A percentile compares a stretch with the other conserved stretches of the same genome.
Evolutionary conservation across 2,113 vertebrate genomes (phyloP).

Genomic region (Piprites chloris): DNA sequence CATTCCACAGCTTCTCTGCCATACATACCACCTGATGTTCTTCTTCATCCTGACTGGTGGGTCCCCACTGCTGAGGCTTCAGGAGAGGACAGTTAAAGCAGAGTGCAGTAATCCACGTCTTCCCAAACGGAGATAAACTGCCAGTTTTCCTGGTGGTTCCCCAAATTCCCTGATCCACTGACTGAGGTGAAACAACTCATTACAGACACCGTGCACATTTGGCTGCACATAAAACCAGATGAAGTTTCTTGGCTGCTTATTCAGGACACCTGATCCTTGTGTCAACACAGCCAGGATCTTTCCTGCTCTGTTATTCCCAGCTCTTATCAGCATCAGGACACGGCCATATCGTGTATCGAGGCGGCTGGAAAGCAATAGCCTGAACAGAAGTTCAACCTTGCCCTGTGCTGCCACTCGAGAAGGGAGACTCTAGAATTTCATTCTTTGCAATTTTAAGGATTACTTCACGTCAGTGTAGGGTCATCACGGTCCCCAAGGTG

Average conservation of each 20-base stretch:
- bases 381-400: neutral
- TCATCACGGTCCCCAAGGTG: neutral
- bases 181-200: neutral
- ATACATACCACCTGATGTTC: neutral
- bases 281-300: neutral
- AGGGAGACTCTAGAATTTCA: neutral
- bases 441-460: neutral
- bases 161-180: neutral
- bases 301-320: neutral
- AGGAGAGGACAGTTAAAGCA: neutral
- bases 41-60: no score
- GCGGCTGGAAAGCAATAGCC: neutral
- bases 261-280: neutral
- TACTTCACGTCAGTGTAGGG: rapidly evolving
- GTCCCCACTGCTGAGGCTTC: neutral
- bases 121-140: neutral
- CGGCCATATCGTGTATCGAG: neutral
- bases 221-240: neutral
- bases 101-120: neutral
- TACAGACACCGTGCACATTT: neutral
- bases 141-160: rapidly evolving
- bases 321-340: neutral
- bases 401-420: neutral
- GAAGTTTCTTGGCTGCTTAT: neutral
- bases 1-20: neutral